A percentile compares a stretch with the other conserved stretches of the same genome.
These are phyloP conservation scores for Leucoptera coffeella DNA, from an alignment of 2,888 invertebrate species.

Conservation along the genomic window DNA sequence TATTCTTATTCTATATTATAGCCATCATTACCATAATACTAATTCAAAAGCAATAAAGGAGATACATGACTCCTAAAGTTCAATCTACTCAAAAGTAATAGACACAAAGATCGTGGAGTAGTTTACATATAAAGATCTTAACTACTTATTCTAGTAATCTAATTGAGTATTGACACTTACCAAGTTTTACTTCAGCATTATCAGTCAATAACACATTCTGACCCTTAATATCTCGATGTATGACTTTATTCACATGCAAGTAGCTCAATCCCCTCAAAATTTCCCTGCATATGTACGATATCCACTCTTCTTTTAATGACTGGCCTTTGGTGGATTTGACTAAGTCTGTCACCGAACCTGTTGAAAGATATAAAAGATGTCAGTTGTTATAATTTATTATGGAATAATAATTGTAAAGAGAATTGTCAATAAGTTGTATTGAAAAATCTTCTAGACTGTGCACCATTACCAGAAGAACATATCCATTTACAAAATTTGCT, in stretches of 20 bases:
- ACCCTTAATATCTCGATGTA: slow-evolving; percentile 98
- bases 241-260: slow-evolving; percentile 97
- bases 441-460: too few species aligned
- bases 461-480: too few species aligned
- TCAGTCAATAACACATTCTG: slow-evolving; percentile 99
- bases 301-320: slow-evolving; percentile 99
- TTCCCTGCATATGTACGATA: slow-evolving; percentile 98
- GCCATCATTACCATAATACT: too few species aligned
- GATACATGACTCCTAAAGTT: too few species aligned
- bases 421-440: too few species aligned
- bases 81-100: too few species aligned
- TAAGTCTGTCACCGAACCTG: slow-evolving; percentile 94
- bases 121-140: too few species aligned
- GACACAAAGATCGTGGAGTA: too few species aligned
- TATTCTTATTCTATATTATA: too few species aligned
- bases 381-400: neutral
- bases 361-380: slow-evolving; percentile 8
- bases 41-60: too few species aligned
- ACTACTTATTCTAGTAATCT: slow-evolving; percentile 3
- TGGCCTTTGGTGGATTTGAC: slow-evolving; percentile 99
- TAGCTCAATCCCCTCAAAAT: slow-evolving; percentile 92
- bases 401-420: too few species aligned
- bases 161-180: slow-evolving; percentile 33
- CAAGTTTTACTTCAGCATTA: slow-evolving; percentile 98
- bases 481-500: too few species aligned